Base-by-base conservation (phyloP, 2,888 invertebrate genomes). In the Apamea anceps region DNA sequence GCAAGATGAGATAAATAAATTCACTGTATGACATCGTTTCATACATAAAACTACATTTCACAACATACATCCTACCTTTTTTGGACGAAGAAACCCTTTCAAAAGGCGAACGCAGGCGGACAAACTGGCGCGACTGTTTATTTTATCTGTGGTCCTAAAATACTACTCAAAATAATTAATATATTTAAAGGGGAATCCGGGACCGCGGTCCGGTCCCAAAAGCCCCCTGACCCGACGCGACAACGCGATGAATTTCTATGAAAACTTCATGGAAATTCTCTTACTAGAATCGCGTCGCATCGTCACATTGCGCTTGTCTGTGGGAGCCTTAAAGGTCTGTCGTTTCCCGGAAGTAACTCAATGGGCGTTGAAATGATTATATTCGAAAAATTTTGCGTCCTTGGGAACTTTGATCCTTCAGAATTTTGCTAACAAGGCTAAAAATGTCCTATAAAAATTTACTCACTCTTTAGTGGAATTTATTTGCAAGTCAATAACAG, bases 291-390 rank as follows among this genome's bases (percentile, higher is more conserved):
- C 54, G 10, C 10, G 54, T 57, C 3, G 25, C 25, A 25, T 57
- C 25, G 25, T 54, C 25, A 25, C 8, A 25, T 8, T 25, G 25
- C 54, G 10, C 54, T 8, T 25, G 8, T 54, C 8, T 2, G 21
- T 25, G 54, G 2, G 8, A 54, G 54, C 21, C 3, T 57, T 57
- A 10, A 25, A 57, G 21, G 25, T 71, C 71, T 32, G 7, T 63
- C 32, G 10, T 32, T 18, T 54, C n/a, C 70, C 42, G 68, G 70
- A 79, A 80, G 13, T 45, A 18, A 63, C 45, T 54, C 51, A 28
- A 80, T n/a, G 25, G n/a, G 8, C 6, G 25, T 37, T 37, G 2
- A 13, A 81, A 80, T 81, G 1, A 71, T 79, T 66, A 25, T 72
- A 81, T 8, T 65, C 8, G 25, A 51, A 48, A 72, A 13, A 25